These are phyloP conservation scores for Aphelinus certus DNA, from an alignment of 1,140 invertebrate species.

Conservation along the genomic window DNA sequence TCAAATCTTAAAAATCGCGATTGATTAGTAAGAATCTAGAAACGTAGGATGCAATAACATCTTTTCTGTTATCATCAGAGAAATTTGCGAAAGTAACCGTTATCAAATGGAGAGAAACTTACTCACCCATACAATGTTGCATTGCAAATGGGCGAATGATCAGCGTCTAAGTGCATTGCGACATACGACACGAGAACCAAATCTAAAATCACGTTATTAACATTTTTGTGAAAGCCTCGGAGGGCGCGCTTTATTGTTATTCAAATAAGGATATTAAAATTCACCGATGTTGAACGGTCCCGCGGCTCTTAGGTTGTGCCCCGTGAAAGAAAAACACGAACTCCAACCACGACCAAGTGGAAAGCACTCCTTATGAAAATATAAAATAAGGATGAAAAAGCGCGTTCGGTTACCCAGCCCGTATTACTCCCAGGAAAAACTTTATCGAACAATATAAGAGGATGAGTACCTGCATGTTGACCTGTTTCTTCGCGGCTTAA, in stretches of 20 bases:
- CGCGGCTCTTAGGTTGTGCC: not conserved
- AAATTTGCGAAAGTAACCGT: too few relatives aligned
- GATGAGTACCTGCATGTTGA: too few relatives aligned
- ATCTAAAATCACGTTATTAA: constrained; percentile 21
- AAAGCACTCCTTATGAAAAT: not conserved
- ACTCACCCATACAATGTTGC: too few relatives aligned
- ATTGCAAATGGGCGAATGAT: not conserved
- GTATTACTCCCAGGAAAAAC: too few relatives aligned
- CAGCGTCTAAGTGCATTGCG: not conserved
- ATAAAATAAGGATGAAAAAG: not conserved
- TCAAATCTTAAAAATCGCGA: not conserved
- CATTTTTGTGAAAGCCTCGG: constrained; percentile 23
- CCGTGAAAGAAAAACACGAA: constrained; percentile 16
- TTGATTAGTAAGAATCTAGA: not conserved
- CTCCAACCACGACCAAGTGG: not conserved
- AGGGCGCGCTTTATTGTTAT: not conserved
- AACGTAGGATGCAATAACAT: too few relatives aligned
- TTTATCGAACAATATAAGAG: too few relatives aligned
- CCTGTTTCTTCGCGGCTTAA: too few relatives aligned
- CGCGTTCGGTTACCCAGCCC: not conserved
- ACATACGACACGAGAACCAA: not conserved
- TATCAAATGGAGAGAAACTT: too few relatives aligned
- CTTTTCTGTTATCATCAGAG: too few relatives aligned
- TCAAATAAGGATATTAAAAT: constrained; percentile 28
- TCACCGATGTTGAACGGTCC: constrained; percentile 1